Evolutionary conservation across 2,797 vertebrate species (phyloP).

Genomic region (Sebastes steindachneri): DNA sequence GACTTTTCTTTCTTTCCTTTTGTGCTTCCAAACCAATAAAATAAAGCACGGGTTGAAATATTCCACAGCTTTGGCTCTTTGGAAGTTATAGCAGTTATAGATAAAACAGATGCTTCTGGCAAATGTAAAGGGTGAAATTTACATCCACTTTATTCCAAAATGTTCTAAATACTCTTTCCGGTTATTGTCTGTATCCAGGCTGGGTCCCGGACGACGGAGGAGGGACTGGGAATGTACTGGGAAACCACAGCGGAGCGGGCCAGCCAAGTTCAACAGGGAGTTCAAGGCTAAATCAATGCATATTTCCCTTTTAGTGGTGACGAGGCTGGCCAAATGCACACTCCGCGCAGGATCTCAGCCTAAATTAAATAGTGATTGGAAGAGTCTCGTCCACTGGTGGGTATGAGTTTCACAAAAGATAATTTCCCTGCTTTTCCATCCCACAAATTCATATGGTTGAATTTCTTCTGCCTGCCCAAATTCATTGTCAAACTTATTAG

Average conservation of each 20-base stretch:
- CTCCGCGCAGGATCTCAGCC: conserved; percentile 54
- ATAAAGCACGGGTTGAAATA: conserved; percentile 77
- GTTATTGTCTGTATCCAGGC: conserved; percentile 80
- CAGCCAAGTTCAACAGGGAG: conserved; percentile 82
- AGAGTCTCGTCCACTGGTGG: conserved; percentile 53
- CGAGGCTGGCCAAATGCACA: conserved; percentile 69
- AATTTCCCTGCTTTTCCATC: conserved; percentile 59
- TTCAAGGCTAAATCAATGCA: conserved; percentile 84
- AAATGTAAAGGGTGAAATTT: conserved; percentile 79
- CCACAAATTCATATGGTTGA: conserved; percentile 60
- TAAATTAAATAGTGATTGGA: conserved; percentile 68
- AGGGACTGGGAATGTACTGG: conserved; percentile 75
- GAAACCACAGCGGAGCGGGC: conserved; percentile 77
- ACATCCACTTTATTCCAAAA: conserved; percentile 82
- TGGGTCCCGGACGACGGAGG: conserved; percentile 68
- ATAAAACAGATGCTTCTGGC: conserved; percentile 85
- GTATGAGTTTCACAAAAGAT: conserved; percentile 71
- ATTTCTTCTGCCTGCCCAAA: conserved; percentile 56
- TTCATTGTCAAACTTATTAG: conserved; percentile 74
- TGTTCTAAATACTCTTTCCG: conserved; percentile 82
- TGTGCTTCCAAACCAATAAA: conserved; percentile 76
- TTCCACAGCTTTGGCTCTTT: conserved; percentile 73
- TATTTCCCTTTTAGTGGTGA: conserved; percentile 80
- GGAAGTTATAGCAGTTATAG: conserved; percentile 68
- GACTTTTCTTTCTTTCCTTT: conserved; percentile 64